Evolutionary conservation across 2,113 vertebrate genomes (phyloP).

Genomic region (Morphnarchus princeps): DNA sequence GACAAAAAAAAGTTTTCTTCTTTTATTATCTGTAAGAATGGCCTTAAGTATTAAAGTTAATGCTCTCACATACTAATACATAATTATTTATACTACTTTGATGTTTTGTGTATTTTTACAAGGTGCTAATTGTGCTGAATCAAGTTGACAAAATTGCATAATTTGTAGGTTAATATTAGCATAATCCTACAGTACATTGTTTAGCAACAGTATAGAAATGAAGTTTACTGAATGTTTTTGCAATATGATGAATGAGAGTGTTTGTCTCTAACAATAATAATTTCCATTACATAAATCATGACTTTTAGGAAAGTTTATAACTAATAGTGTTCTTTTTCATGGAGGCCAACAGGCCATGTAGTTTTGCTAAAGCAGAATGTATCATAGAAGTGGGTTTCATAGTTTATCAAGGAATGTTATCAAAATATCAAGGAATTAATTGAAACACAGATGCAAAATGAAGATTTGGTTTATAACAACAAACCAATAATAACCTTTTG

Average conservation of each 20-base stretch:
- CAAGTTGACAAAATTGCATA: constrained; percentile 61
- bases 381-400: neutral
- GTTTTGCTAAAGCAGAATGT: neutral
- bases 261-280: neutral
- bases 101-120: constrained; percentile 63
- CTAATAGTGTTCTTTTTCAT: neutral
- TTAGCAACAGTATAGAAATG: constrained; percentile 26
- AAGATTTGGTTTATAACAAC: neutral
- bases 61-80: constrained; percentile 19
- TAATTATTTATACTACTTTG: constrained; percentile 64
- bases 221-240: neutral
- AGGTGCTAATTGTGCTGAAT: constrained; percentile 69
- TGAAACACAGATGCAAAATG: neutral
- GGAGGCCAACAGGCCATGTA: neutral
- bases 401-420: neutral
- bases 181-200: constrained; percentile 54
- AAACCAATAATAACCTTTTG: neutral
- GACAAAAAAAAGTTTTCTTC: constrained; percentile 9
- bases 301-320: neutral
- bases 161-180: constrained; percentile 73
- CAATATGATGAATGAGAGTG: neutral
- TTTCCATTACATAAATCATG: neutral
- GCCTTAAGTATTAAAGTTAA: constrained; percentile 51
- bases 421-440: neutral
- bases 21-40: constrained; percentile 32